These are phyloP conservation scores for Amphipyra berbera DNA, from an alignment of 2,888 invertebrate genomes.

Conservation along the genomic window DNA sequence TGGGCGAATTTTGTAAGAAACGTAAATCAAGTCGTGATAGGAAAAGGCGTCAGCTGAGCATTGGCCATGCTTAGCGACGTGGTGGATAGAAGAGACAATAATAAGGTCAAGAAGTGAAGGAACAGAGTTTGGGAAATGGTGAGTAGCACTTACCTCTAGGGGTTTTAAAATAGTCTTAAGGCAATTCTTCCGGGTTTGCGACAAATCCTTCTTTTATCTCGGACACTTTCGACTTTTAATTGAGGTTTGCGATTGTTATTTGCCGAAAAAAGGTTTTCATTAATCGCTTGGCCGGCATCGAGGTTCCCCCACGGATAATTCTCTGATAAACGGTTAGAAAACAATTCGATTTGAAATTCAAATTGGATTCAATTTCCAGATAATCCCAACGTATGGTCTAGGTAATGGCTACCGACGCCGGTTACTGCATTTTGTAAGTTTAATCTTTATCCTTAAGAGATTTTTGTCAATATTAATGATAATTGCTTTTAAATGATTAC, in stretches of 20 bases:
- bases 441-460: background rate
- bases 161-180: background rate
- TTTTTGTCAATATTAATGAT: background rate
- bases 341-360: constrained; percentile 65
- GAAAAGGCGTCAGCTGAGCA: too few species aligned
- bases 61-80: too few species aligned
- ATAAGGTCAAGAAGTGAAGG: too few species aligned
- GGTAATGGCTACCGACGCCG: constrained; percentile 34
- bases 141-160: background rate
- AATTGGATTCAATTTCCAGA: constrained; percentile 64
- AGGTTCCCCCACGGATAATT: constrained; percentile 53
- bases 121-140: too few species aligned
- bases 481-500: background rate
- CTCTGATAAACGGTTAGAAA: constrained; percentile 65
- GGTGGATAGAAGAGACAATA: too few species aligned
- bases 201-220: constrained; percentile 38
- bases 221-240: constrained; percentile 54
- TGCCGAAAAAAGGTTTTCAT: constrained; percentile 57
- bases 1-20: too few species aligned
- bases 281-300: constrained; percentile 56
- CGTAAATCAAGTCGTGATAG: too few species aligned
- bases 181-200: constrained; percentile 13
- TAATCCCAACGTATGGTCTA: constrained; percentile 56
- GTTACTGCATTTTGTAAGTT: constrained; percentile 10
- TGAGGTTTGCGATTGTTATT: constrained; percentile 48